These are phyloP conservation scores for Hymenochirus boettgeri DNA, from an alignment of 2,113 vertebrate genomes.

Conservation along the genomic window DNA sequence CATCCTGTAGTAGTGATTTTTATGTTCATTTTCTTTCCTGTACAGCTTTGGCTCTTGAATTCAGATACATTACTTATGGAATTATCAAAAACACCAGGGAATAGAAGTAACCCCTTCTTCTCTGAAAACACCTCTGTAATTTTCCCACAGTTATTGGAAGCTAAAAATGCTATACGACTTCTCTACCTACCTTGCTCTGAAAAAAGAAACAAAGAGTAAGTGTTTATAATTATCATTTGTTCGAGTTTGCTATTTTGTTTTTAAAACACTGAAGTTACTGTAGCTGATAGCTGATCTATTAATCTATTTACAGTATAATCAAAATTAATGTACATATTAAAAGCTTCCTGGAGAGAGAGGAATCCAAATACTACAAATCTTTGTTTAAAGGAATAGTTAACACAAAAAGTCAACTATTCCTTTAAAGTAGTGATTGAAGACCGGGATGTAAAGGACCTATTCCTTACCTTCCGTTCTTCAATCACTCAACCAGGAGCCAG, in stretches of 20 bases:
- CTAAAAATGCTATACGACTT: constrained; percentile 74
- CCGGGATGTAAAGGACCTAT: no score
- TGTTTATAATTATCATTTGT: constrained; percentile 14
- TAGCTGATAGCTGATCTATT: no score
- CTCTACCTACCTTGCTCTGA: constrained; percentile 77
- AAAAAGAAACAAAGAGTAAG: constrained; percentile 79
- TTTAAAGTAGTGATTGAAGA: no score
- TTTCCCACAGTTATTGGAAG: constrained; percentile 48
- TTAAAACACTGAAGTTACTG: neutral
- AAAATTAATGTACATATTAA: no score
- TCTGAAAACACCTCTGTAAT: constrained; percentile 48
- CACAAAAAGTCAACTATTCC: no score
- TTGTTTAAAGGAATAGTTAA: no score
- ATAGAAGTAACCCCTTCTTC: constrained; percentile 46
- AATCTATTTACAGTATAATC: no score
- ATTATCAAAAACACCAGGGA: constrained; percentile 51
- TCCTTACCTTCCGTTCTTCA: no score
- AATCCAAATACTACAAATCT: no score
- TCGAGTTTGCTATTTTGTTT: constrained; percentile 7
- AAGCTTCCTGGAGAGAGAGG: no score
- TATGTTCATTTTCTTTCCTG: constrained; percentile 45
- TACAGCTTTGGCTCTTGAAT: constrained; percentile 92
- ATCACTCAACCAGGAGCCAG: no score
- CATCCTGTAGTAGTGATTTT: no score
- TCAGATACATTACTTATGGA: constrained; percentile 80